Evolutionary conservation across 2,888 invertebrate genomes (phyloP).

Genomic region (Amphipyra berbera): DNA sequence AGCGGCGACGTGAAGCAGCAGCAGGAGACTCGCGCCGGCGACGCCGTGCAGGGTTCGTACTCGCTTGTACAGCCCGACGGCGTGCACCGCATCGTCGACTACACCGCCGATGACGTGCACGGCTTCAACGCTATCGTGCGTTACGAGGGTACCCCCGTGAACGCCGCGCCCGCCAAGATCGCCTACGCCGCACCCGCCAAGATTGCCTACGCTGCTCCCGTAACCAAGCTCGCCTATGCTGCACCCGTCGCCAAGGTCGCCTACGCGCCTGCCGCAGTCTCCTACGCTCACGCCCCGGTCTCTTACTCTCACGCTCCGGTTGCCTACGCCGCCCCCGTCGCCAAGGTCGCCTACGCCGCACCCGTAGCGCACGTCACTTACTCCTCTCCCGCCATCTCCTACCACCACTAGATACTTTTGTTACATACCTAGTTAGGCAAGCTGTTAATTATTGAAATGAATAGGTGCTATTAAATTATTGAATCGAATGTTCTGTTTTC

Average conservation of each 20-base stretch:
- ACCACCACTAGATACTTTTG: conserved; percentile 75
- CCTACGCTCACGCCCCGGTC: conserved; percentile 77
- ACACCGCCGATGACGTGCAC: conserved; percentile 80
- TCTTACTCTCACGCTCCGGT: conserved; percentile 73
- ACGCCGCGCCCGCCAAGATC: conserved; percentile 65
- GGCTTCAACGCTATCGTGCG: conserved; percentile 86
- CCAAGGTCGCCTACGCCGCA: conserved; percentile 68
- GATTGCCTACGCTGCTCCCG: conserved; percentile 68
- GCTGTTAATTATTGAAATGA: conserved; percentile 39
- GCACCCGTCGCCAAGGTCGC: conserved; percentile 53
- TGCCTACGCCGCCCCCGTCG: conserved; percentile 61
- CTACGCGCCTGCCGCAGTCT: not conserved
- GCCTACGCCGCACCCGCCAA: conserved; percentile 67
- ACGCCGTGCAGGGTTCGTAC: conserved; percentile 84
- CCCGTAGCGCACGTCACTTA: conserved; percentile 75
- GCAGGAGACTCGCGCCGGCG: conserved; percentile 82
- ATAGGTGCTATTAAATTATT: conserved; percentile 58
- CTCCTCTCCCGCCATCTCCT: conserved; percentile 80
- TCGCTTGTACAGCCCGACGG: conserved; percentile 87
- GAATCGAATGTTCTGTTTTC: conserved; percentile 9
- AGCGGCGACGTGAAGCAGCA: conserved; percentile 86
- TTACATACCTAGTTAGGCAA: conserved; percentile 33
- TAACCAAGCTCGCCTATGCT: conserved; percentile 61
- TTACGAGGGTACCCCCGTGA: conserved; percentile 80
- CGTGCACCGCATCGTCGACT: conserved; percentile 82